Evolutionary conservation across 1,140 invertebrate genomes (phyloP).

Genomic region (Euwallacea similis): DNA sequence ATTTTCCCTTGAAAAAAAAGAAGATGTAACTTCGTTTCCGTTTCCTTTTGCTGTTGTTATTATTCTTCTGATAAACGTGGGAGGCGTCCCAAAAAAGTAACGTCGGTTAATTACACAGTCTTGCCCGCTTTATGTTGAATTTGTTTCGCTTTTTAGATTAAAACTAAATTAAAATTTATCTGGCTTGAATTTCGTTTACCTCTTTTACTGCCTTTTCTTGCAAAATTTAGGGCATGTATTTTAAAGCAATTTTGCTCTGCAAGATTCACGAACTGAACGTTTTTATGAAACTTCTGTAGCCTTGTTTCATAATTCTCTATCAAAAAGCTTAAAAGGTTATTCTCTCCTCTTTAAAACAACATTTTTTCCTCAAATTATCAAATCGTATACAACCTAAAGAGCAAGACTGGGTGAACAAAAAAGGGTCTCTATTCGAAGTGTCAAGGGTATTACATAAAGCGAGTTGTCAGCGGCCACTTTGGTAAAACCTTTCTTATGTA

Average conservation of each 20-base stretch:
- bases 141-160: not conserved
- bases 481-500: conserved; percentile 26
- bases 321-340: too few species aligned
- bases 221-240: not conserved
- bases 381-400: too few species aligned
- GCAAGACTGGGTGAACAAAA: conserved; percentile 4
- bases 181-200: not conserved
- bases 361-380: too few species aligned
- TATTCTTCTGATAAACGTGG: not conserved
- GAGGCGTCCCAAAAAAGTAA: not conserved
- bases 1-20: not conserved
- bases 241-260: too few species aligned
- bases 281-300: too few species aligned
- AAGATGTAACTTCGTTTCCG: too few species aligned
- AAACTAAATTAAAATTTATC: conserved; percentile 3
- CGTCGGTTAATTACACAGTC: not conserved
- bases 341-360: too few species aligned
- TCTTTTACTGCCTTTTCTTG: not conserved
- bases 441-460: conserved; percentile 33
- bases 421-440: conserved; percentile 21
- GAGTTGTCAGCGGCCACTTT: conserved; percentile 30
- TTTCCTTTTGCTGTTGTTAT: not conserved
- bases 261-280: too few species aligned
- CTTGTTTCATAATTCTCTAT: too few species aligned
- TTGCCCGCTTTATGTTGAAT: not conserved